Conservation (phyloP, 2,797 vertebrate species). For the Semotilus atromaculatus region DNA sequence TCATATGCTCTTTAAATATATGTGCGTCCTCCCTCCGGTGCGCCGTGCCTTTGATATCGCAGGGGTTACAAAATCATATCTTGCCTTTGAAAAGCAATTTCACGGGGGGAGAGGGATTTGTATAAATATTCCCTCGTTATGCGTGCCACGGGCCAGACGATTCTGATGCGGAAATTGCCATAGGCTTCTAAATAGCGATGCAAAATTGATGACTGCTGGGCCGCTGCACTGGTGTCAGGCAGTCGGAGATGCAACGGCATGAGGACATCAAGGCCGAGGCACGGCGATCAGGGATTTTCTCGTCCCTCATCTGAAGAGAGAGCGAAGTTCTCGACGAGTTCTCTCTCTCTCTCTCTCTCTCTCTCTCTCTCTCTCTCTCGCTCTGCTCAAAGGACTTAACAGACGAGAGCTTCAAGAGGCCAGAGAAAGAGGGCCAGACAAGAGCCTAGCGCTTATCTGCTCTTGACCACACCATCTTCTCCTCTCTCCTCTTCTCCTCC, state of each 20-base stretch:
- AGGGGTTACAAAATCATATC: slow-evolving; percentile 81
- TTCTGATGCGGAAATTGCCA: slow-evolving; percentile 79
- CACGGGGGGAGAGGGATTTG: slow-evolving; percentile 72
- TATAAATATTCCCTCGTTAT: slow-evolving; percentile 82
- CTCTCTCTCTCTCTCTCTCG: slow-evolving; percentile 28
- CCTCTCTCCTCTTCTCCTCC: slow-evolving; percentile 38
- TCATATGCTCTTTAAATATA: slow-evolving; percentile 78
- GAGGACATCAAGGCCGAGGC: slow-evolving; percentile 78
- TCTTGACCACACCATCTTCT: slow-evolving; percentile 69
- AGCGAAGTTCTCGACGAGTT: slow-evolving; percentile 43
- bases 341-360: slow-evolving; percentile 41
- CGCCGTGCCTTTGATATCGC: slow-evolving; percentile 77
- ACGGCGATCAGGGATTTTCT: slow-evolving; percentile 28
- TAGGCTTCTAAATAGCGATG: slow-evolving; percentile 81
- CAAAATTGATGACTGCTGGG: slow-evolving; percentile 83
- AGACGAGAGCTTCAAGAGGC: slow-evolving; percentile 55
- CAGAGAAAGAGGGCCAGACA: slow-evolving; percentile 55
- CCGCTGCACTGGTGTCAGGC: slow-evolving; percentile 72
- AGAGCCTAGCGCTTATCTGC: slow-evolving; percentile 75
- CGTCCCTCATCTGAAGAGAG: slow-evolving; percentile 35
- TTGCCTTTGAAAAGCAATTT: slow-evolving; percentile 84
- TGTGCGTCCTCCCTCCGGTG: slow-evolving; percentile 74
- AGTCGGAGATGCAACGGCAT: slow-evolving; percentile 79
- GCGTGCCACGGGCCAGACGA: slow-evolving; percentile 76
- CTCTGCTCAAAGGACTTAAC: slow-evolving; percentile 43